Base-by-base conservation (phyloP, 2,888 invertebrate genomes). In the Ptilodon capucinus region DNA sequence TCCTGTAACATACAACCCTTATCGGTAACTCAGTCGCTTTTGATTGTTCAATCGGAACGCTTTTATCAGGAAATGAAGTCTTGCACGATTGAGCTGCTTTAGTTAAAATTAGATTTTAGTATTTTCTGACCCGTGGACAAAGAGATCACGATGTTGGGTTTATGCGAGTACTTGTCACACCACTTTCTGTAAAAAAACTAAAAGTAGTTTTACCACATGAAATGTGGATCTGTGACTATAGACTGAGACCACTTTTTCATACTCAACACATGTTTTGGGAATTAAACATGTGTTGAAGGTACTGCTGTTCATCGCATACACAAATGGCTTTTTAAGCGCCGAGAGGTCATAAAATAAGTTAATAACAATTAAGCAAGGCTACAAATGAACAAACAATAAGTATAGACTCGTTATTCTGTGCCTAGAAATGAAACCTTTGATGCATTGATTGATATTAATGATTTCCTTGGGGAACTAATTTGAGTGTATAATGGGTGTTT, bases 381-480 rank as follows among this genome's bases (percentile, higher is more conserved):
- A 2, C 28, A 21, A 21, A 14, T 14, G 14, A 0, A 32, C 32
- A 6, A 56, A 48, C 39, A 32, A 51, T 54, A n/a, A n/a, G n/a
- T n/a, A 42, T 44, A 23, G 43, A 48, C 46, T 44, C 50, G 18
- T 64, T 56, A 64, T 66, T 65, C 54, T 45, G 58, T 54, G 51
- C 50, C 48, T 51, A 48, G 43, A 56, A 66, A 57, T 45, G 46
- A 57, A 76, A 71, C 78, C 82, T 84, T 85, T 84, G 75, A 79
- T 83, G 80, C 78, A 75, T 76, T 84, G 86, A 88, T 87, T 86
- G 86, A 86, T 82, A 90, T 88, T 86, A 89, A 90, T 86, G 86
- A 83, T 84, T 84, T 82, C 79, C 79, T 75, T 71, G 60, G 74
- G 74, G 73, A 84, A 80, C 86, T 84, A 89, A 88, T 89, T 90